Evolutionary conservation across 1,140 invertebrate genomes (phyloP), one percentile per base, ranked within the genome.

Genomic region (Drosophila teissieri): DNA sequence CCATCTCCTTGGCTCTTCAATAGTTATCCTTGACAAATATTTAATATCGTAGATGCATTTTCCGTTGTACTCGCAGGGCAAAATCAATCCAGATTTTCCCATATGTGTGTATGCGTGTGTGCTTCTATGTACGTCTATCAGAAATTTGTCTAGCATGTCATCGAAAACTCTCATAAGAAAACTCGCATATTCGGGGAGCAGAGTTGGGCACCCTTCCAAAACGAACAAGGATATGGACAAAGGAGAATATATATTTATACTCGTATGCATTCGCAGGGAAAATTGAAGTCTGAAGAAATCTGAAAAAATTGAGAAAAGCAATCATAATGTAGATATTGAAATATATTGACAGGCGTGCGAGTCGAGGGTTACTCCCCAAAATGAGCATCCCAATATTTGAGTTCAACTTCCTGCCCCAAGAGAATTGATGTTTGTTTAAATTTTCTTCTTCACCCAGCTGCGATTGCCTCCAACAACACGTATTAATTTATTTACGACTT

Each of bases 301-400:
- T 69, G 34, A 17, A 40, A 40, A 69, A 77, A 77, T 77, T 77
- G 73, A 60, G 63, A 68, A 77, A 77, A 61, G 73, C 73, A 77
- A 77, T 77, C 74, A 77, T 45, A 65, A 62, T 46, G 73, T 60
- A 56, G 27, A 77, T 70, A 77, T 77, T 69, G 73, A 77, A 60
- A 54, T 67, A 54, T 67, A 77, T 62, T 75, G 73, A 19, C 49
- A 69, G 52, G 17, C 42, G 49, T 45, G 40, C 24, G 49, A 45
- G 22, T 49, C n/a, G 17, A 31, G 44, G 17, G 44, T 27, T 34
- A 22, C 19, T 52, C 17, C 34, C 52, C 34, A 24, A 48, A 64
- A 42, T 49, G 45, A 48, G 36, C 36, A 64, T 31, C 17, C 31
- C 37, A 67, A 40, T 64, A 14, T 24, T 11, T 34, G 37, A 27